These are phyloP conservation scores for Phrynocephalus vlangalii DNA, from an alignment of 2,797 vertebrate genomes.

Conservation along the genomic window DNA sequence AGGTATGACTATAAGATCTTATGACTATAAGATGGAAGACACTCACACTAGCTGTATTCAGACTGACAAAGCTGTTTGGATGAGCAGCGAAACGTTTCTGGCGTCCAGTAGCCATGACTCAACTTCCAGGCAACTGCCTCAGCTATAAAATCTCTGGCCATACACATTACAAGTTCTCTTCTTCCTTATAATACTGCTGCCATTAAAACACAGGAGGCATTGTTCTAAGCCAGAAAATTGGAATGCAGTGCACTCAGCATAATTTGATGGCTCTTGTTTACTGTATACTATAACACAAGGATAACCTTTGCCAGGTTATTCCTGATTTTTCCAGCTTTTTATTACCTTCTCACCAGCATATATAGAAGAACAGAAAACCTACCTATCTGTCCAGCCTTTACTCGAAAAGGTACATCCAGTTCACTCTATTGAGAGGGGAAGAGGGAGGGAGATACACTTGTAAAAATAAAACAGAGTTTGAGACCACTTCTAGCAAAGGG, in stretches of 20 bases:
- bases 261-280: neutral
- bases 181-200: neutral
- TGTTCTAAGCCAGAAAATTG: neutral
- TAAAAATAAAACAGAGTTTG: neutral
- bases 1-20: too few relatives aligned
- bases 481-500: too few relatives aligned
- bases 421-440: slow-evolving; percentile 84
- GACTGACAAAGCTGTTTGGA: too few relatives aligned
- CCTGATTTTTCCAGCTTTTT: neutral
- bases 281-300: neutral
- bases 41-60: too few relatives aligned
- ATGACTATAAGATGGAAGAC: too few relatives aligned
- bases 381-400: slow-evolving; percentile 96
- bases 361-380: slow-evolving; percentile 67
- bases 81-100: too few relatives aligned
- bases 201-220: neutral
- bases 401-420: slow-evolving; percentile 91
- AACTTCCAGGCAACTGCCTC: neutral
- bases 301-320: neutral
- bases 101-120: too few relatives aligned
- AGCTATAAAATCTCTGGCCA: neutral
- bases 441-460: neutral
- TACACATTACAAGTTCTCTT: neutral
- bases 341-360: neutral
- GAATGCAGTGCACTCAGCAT: neutral